Base-by-base conservation (phyloP, 2,797 vertebrate genomes). In the Microctenopoma steveboyesi region DNA sequence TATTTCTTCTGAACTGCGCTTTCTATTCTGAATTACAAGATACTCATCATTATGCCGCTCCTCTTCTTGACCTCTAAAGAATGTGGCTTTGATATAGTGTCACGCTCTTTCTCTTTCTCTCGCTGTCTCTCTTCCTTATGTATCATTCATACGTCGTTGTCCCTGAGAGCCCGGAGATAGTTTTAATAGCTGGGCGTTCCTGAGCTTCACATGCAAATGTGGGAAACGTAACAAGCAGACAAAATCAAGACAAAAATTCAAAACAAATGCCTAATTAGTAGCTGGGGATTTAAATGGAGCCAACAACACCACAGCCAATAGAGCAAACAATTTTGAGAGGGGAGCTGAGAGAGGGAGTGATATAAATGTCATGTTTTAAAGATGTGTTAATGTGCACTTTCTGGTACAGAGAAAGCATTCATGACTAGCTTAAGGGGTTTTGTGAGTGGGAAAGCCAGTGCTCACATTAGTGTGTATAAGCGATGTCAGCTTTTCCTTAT, bases 211-310 rank as follows among this genome's bases (percentile, higher is more conserved):
- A 87, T 92, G 83, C 72, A 85, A 88, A 89, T 86, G 87, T 82
- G 81, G 76, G 78, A 68, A 83, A 78, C 78, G 77, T 71, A 87
- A 88, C 64, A 28, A 86, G 72, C 62, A 76, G 72, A 66, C 53
- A 55, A 86, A 86, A 83, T 84, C 68, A 76, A 83, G 73, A 83
- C 72, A 82, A 59, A 88, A 62, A 85, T 82, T 84, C 68, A 86
- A 91, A 91, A 90, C 82, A 89, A 91, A 86, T 87, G 84, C 54
- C 69, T 91, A 92, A 91, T 92, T 92, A 92, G 83, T 88, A 89
- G 81, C 81, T 86, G 55, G 79, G 81, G 84, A 84, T 82, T 85
- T 69, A 71, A 85, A 87, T 76, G 70, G 77, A 83, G 81, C 84
- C 81, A 84, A 64, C 39, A 57, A 78, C 70, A 75, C 84, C 82